Evolutionary conservation across 2,888 invertebrate genomes (phyloP).

Genomic region (Hirtodrosophila histrioides): DNA sequence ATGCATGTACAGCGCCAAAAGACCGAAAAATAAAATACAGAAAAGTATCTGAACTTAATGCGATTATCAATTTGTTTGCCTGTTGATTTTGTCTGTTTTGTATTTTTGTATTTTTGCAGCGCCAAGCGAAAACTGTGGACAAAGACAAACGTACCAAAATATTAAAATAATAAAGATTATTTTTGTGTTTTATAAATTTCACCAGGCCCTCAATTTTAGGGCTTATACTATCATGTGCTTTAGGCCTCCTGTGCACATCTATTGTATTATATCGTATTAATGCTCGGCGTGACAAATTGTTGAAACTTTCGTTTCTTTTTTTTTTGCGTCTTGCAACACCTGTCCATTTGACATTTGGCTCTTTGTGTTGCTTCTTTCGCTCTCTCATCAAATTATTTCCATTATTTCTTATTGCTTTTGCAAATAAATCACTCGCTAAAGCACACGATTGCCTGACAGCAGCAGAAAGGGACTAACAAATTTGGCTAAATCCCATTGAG

Average conservation of each 20-base stretch:
- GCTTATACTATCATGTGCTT: too few relatives aligned
- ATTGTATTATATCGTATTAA: slow-evolving; percentile 19
- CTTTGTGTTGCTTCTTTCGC: not conserved
- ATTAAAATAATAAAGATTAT: slow-evolving; percentile 10
- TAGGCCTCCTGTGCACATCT: slow-evolving; percentile 11
- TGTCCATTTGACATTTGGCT: slow-evolving; percentile 39
- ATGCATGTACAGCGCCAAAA: slow-evolving; percentile 4
- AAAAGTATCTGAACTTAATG: slow-evolving; percentile 37
- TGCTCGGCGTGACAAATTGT: slow-evolving; percentile 37
- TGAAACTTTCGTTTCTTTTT: slow-evolving; percentile 49
- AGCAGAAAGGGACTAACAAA: slow-evolving; percentile 6
- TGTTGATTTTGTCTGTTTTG: slow-evolving; percentile 9
- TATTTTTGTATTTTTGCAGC: slow-evolving; percentile 48
- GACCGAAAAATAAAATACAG: slow-evolving; percentile 6
- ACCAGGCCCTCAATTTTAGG: not conserved
- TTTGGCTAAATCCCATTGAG: not conserved
- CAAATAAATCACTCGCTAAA: slow-evolving; percentile 44
- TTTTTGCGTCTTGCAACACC: slow-evolving; percentile 39
- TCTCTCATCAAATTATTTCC: slow-evolving; percentile 1
- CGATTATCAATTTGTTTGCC: slow-evolving; percentile 54
- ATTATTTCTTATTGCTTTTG: slow-evolving; percentile 14
- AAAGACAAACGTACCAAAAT: slow-evolving; percentile 16
- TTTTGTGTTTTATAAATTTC: slow-evolving; percentile 1
- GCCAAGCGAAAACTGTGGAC: slow-evolving; percentile 27
- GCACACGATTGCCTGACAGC: slow-evolving; percentile 39